Base-by-base conservation (phyloP, 2,113 vertebrate species). In the Dipodomys merriami region DNA sequence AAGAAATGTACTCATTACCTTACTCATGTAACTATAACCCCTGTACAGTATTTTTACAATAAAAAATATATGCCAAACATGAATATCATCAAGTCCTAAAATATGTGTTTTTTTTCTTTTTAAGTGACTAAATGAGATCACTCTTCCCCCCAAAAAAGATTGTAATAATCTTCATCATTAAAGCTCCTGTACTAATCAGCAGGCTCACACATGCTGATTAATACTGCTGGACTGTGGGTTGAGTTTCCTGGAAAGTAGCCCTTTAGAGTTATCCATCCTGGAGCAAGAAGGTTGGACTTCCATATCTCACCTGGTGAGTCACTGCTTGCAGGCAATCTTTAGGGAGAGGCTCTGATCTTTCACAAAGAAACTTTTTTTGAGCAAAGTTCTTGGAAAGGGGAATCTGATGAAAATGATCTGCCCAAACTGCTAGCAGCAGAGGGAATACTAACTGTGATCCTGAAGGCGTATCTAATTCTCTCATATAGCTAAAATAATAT, bases 351-450 rank as follows among this genome's bases (percentile, higher is more conserved):
- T 49, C 85, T 23, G 90, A 82, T 84, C 73, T 65, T n/a, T 9
- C 49, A 27, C 23, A 85, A 87, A 20, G 69, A 16, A 65, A 9
- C 1, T 91, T 5, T 83, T 64, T 53, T 19, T 87, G 35, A 93
- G 81, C 90, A 96, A 86, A 91, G 84, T 57, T 69, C 62, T 80
- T 77, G 35, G 57, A 85, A 6, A 69, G 4, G 29, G n/a, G 20
- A 88, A 91, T 91, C 15, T 83, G 25, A 27, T 91, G 20, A 72
- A 16, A 35, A n/a, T 16, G 64, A 4, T 78, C 27, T 69, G 60
- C 10, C 64, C 18, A 78, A 90, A n/a, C 4, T 16, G 15, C 57
- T 30, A 83, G 53, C 1, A 86, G 62, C 29, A 83, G 6, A 9
- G 19, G 57, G 11, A 82, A 39, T 85, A 22, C 19, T 39, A 39